Evolutionary conservation across 2,888 invertebrate genomes (phyloP), one percentile per base, ranked within the genome.

Genomic region (Cybosia mesomella): DNA sequence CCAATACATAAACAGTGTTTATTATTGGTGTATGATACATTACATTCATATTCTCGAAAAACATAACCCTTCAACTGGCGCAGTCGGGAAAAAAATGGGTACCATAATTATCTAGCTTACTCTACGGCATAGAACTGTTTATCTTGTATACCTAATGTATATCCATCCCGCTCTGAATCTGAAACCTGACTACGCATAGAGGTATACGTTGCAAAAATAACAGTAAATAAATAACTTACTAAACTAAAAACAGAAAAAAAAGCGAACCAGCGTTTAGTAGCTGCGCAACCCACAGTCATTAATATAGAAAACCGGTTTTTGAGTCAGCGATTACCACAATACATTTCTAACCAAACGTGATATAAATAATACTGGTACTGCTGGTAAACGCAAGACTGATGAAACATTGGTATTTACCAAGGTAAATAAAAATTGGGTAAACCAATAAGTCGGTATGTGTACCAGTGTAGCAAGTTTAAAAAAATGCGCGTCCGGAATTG

Each of bases 301-400:
- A 7, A 60, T 39, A 21, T 32, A 32, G 58, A 43, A 34, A 58
- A 43, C 57, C 15, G 58, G 57, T 58, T 55, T 64, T 54, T 39
- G 9, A 57, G 32, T 28, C 39, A 58, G 4, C 43, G 43, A 32
- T 58, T 64, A 32, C 49, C 43, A 49, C 64, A 43, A 21, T n/a
- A 54, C 34, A 63, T 53, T 53, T 61, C 61, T 28, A 61, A 61
- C 49, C 28, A 61, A 49, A 61, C 49, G 49, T 2, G 61, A 32
- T 53, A 49, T 62, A 62, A 49, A 49, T 53, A 53, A 13, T 13
- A 61, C 36, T 59, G 22, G 32, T 28, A 62, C 49, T 53, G 15
- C 18, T 24, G n/a, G n/a, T n/a, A n/a, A n/a, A 43, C 39, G 60
- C 24, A 60, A 62, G n/a, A 32, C 32, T 62, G 49, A 49, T 53